Base-by-base conservation (phyloP, 2,797 vertebrate species). In the Hylomyscus alleni region DNA sequence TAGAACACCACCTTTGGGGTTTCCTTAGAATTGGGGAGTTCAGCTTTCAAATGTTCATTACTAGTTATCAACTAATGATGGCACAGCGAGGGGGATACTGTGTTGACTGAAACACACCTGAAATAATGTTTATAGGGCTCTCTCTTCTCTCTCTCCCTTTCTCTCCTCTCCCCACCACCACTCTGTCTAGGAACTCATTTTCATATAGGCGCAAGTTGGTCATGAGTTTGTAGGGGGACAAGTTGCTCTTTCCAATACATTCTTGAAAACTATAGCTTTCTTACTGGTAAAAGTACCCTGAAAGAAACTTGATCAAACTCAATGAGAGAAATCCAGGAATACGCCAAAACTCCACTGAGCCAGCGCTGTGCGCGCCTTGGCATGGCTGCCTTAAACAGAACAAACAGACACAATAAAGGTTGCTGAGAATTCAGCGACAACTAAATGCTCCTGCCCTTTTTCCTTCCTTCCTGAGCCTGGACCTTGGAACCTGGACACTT, bases 51-150 rank as follows among this genome's bases (percentile, higher is more conserved):
- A 81, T 90, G 69, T 31, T 91, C 24, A 91, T 91, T 95, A 93
- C 73, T 77, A 91, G 58, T 65, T 69, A 31, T 85, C 29, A 91
- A 65, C 56, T 87, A 91, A 94, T 54, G 65, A 54, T 89, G 91
- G 95, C 76, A 60, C 24, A 72, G 82, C 75, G 62, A 93, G n/a
- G n/a, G n/a, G n/a, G 94, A 83, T n/a, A 90, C 73, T 40, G 56
- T 4, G 73, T 44, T 31, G 13, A 88, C 81, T 60, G 82, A 96
- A 95, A 90, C 47, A 92, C 89, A 96, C n/a, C 77, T 92, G 52
- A 58, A 91, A 91, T 29, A 40, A 29, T 0, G 40, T 90, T 80
- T 89, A 77, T 15, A 20, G n/a, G n/a, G 67, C 19, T 72, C n/a
- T 72, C 69, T 72, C 9, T 72, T 69, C 3, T 37, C n/a, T 3